These are phyloP conservation scores for Melanaphis sacchari DNA, from an alignment of 1,140 invertebrate species.

Conservation along the genomic window DNA sequence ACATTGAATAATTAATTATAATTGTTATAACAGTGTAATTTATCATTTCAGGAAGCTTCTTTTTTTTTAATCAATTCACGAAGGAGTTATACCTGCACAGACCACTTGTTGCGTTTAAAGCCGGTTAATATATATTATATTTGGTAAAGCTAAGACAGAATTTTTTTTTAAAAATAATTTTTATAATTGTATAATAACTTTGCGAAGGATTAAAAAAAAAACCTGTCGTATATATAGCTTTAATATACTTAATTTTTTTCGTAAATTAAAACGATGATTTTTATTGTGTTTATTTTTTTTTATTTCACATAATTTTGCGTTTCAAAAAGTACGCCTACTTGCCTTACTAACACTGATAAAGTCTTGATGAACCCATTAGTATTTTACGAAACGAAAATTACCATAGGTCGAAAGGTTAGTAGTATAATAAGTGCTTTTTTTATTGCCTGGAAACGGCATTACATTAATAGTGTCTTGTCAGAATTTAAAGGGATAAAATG, in stretches of 20 bases:
- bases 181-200: background rate
- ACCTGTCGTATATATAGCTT: background rate
- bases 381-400: slow-evolving; percentile 24
- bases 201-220: slow-evolving; percentile 21
- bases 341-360: background rate
- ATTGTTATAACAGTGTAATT: slow-evolving; percentile 24
- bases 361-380: background rate
- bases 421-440: slow-evolving; percentile 1
- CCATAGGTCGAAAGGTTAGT: slow-evolving; percentile 3
- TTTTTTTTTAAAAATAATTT: slow-evolving; percentile 2
- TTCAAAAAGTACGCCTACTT: background rate
- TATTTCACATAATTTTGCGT: background rate
- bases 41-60: background rate
- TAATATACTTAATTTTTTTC: background rate
- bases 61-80: background rate
- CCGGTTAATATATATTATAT: slow-evolving; percentile 17
- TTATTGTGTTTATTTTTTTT: background rate
- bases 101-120: slow-evolving; percentile 1
- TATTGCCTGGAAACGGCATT: background rate
- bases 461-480: background rate
- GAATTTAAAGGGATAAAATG: background rate
- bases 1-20: slow-evolving; percentile 9
- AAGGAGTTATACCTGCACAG: background rate
- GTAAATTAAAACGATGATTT: background rate
- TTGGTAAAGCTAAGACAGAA: background rate